Evolutionary conservation across 2,113 vertebrate genomes (phyloP), one percentile per base, ranked within the genome.

Genomic region (Gambusia affinis): DNA sequence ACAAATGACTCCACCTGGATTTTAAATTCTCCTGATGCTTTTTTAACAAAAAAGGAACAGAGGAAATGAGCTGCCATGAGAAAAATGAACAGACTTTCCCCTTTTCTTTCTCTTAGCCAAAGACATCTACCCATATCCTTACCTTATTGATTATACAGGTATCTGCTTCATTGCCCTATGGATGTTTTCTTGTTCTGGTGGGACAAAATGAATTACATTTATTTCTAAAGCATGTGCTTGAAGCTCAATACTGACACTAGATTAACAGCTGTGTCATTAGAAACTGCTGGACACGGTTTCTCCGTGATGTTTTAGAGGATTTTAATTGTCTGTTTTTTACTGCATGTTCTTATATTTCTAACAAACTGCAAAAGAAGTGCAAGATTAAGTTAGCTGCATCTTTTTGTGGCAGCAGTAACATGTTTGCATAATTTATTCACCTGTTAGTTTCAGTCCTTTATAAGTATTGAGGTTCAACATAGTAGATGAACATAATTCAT

Each of bases 71-170:
- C 39, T 4, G 3, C 2, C 4, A 33, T 1, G 27, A 71, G 67
- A 69, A 39, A 30, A 77, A 73, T 64, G 80, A 86, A 85, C 70
- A 78, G 30, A 75, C 44, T 75, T 78, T 88, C 35, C 64, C n/a
- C 78, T 76, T 84, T 30, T 66, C 27, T 82, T 78, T 85, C 64
- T 86, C 63, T 83, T 73, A 37, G 73, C 74, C 80, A 83, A 94
- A 95, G 94, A 91, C 83, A 92, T 94, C 87, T 94, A 90, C 87
- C 94, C 93, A 1, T 95, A 95, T 78, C 94, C 94, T n/a, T 95
- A 94, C 91, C 90, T 95, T 84, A 94, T 93, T 61, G 93, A 95
- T 84, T 83, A 86, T 70, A 82, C 93, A 95, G 94, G 94, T 95
- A 95, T 88, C 67, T 37, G 1, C 0, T 76, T 72, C 63, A 54